Conservation (phyloP, 2,888 invertebrate species). For the Ashinkailepas kermadecensis region DNA sequence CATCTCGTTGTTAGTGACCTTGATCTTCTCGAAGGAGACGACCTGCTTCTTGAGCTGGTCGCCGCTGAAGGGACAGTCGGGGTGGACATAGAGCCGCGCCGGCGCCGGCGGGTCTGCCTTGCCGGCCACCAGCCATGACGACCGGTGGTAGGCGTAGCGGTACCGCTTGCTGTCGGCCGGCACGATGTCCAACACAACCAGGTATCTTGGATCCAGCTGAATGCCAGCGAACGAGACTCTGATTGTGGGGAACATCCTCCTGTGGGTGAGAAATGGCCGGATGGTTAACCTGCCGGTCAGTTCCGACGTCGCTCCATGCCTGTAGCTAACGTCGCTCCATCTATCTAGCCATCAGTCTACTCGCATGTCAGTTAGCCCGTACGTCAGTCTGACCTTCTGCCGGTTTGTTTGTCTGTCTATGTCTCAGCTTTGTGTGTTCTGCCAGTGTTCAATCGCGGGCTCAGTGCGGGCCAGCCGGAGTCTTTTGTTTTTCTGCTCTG, state of each 20-base stretch:
- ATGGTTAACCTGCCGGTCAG: too few relatives aligned
- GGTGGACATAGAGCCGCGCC: constrained; percentile 64
- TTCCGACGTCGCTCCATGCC: too few relatives aligned
- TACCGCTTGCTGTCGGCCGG: constrained; percentile 71
- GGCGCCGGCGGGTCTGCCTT: constrained; percentile 68
- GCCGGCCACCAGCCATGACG: constrained; percentile 72
- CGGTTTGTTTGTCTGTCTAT: too few relatives aligned
- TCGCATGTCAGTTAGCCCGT: too few relatives aligned
- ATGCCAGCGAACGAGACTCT: constrained; percentile 64
- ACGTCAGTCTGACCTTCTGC: too few relatives aligned
- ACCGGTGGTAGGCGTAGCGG: constrained; percentile 73
- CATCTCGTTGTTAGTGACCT: constrained; percentile 75
- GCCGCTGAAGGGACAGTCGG: constrained; percentile 70
- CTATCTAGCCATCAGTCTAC: too few relatives aligned
- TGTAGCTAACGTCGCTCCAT: too few relatives aligned
- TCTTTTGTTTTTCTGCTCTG: too few relatives aligned
- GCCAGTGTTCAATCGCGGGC: too few relatives aligned
- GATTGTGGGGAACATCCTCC: constrained; percentile 75
- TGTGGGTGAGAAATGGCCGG: constrained; percentile 40
- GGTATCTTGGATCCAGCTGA: constrained; percentile 58
- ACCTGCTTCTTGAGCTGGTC: constrained; percentile 69
- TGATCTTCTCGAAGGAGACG: constrained; percentile 74
- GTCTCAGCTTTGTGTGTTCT: too few relatives aligned
- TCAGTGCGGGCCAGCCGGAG: too few relatives aligned
- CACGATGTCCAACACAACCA: constrained; percentile 68